These are phyloP conservation scores for Aplochiton taeniatus DNA, from an alignment of 2,797 vertebrate genomes.

Conservation along the genomic window DNA sequence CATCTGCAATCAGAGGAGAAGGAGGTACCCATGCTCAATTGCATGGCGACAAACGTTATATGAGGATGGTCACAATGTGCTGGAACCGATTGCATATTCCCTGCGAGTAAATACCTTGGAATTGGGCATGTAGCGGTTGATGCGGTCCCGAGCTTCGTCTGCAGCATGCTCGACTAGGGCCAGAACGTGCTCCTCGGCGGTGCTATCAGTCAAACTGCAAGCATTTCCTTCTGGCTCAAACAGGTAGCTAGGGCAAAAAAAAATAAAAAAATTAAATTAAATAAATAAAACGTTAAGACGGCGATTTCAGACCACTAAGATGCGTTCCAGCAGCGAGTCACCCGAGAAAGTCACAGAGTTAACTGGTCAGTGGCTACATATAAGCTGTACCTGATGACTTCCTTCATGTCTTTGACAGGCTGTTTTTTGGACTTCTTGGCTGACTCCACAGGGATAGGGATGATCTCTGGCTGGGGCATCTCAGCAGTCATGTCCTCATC, in stretches of 20 bases:
- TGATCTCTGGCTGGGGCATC: slow-evolving; percentile 85
- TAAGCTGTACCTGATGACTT: slow-evolving; percentile 85
- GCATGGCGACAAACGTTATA: too few species aligned
- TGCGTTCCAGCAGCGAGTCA: neutral
- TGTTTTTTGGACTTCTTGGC: slow-evolving; percentile 94
- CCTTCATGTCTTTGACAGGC: slow-evolving; percentile 92
- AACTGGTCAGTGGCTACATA: neutral
- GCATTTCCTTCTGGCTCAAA: slow-evolving; percentile 96
- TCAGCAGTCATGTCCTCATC: slow-evolving; percentile 87
- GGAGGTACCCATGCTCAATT: neutral
- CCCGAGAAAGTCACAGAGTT: neutral
- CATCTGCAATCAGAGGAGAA: slow-evolving; percentile 78
- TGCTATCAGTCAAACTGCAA: slow-evolving; percentile 96
- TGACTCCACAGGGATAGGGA: slow-evolving; percentile 86
- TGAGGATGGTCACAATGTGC: too few species aligned
- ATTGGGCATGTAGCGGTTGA: slow-evolving; percentile 89
- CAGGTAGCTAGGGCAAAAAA: slow-evolving; percentile 78
- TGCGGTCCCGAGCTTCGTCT: slow-evolving; percentile 95
- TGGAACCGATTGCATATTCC: too few species aligned
- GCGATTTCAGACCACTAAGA: neutral
- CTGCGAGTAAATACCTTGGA: slow-evolving; percentile 81
- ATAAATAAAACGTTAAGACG: neutral
- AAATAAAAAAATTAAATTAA: neutral
- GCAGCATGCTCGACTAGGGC: slow-evolving; percentile 96
- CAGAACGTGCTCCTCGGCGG: slow-evolving; percentile 95